Percentiles rank a stretch among this genome's conserved stretches.
These are phyloP conservation scores for Meloidogyne floridensis DNA, from an alignment of 1,140 invertebrate species.

Conservation along the genomic window DNA sequence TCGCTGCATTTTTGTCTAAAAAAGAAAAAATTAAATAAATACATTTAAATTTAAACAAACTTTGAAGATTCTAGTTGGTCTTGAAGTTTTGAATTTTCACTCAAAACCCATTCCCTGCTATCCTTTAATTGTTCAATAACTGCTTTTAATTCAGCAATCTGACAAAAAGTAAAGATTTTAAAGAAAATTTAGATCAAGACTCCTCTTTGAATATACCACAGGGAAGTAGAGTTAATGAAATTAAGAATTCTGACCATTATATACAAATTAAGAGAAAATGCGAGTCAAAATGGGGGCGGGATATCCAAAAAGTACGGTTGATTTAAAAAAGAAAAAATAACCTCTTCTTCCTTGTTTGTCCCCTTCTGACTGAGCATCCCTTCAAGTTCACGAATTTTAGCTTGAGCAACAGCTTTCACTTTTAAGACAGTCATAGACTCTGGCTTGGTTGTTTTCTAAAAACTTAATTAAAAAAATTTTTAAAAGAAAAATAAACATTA, in stretches of 20 bases:
- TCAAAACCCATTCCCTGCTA: slow-evolving; percentile 57
- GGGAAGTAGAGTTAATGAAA: neutral
- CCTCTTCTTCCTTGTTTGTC: slow-evolving; percentile 30
- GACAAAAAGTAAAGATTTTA: neutral
- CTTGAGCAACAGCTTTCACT: slow-evolving; percentile 56
- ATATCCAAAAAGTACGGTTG: no score
- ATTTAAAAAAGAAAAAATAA: neutral
- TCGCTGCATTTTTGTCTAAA: slow-evolving; percentile 55
- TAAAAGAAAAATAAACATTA: neutral
- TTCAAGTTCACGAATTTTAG: slow-evolving; percentile 61
- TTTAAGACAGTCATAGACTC: slow-evolving; percentile 46
- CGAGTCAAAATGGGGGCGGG: no score
- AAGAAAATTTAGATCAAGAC: neutral
- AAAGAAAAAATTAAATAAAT: neutral
- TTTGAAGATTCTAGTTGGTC: slow-evolving; percentile 51
- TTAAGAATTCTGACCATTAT: no score
- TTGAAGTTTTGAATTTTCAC: slow-evolving; percentile 54
- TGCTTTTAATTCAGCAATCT: slow-evolving; percentile 50
- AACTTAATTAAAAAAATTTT: neutral
- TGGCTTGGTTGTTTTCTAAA: neutral
- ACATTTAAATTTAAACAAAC: slow-evolving; percentile 12
- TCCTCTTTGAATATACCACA: no score
- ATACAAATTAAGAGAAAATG: no score
- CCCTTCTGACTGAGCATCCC: slow-evolving; percentile 26
- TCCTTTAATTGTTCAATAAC: slow-evolving; percentile 54